phyloP scores from a whole-genome alignment of 92 coral and sea anemone genomes.

The Plumapathes pennacea region DNA sequence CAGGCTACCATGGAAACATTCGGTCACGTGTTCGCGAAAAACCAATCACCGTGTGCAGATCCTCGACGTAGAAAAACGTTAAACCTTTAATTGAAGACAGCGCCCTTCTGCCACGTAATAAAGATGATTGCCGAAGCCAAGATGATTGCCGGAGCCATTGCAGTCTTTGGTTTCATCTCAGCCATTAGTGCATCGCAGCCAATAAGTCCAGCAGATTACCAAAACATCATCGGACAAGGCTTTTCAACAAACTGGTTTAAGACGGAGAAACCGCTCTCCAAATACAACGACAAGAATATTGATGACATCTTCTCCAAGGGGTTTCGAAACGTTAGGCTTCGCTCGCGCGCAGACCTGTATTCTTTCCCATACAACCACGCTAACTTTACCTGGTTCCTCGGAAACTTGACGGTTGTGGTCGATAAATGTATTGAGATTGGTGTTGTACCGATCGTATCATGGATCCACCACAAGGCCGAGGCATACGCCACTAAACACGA shows the following conservation, averaged over 20 bases:
- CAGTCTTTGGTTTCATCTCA: background rate
- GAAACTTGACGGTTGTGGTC: slow-evolving; percentile 35
- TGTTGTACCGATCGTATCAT: slow-evolving; percentile 60
- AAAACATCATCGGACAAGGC: slow-evolving; percentile 31
- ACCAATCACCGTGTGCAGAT: no score
- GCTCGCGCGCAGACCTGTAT: slow-evolving; percentile 52
- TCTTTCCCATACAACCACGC: slow-evolving; percentile 21
- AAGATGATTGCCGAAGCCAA: no score
- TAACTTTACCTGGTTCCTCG: slow-evolving; percentile 31
- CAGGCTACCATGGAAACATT: no score
- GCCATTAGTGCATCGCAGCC: background rate
- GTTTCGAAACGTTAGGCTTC: slow-evolving; percentile 60
- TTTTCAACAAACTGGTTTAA: slow-evolving; percentile 67
- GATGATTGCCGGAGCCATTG: background rate
- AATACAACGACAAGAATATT: slow-evolving; percentile 50
- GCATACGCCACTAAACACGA: slow-evolving; percentile 48
- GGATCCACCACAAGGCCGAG: slow-evolving; percentile 67
- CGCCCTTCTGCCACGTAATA: no score
- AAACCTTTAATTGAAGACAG: no score
- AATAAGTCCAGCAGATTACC: slow-evolving; percentile 24
- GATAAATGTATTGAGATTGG: slow-evolving; percentile 43
- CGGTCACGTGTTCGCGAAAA: no score
- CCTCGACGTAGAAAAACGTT: no score
- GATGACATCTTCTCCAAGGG: slow-evolving; percentile 38
- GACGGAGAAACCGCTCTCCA: slow-evolving; percentile 14